Evolutionary conservation across 2,113 vertebrate species (phyloP).

Genomic region (Heliornis fulica): DNA sequence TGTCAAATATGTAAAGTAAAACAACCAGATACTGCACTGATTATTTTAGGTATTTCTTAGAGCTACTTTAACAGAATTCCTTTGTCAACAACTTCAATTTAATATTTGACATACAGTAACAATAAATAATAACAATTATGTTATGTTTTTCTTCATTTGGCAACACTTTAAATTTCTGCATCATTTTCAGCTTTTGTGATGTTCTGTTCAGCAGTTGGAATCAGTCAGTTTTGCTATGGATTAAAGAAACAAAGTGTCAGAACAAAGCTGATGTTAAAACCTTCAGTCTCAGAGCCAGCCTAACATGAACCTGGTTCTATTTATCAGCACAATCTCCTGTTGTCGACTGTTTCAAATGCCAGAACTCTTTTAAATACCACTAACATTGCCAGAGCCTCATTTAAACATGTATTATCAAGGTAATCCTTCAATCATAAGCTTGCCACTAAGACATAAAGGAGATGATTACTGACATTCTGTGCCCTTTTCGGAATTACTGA

Average conservation of each 20-base stretch:
- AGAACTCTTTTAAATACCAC: conserved; percentile 66
- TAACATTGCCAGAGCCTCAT: conserved; percentile 49
- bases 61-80: background rate
- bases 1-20: background rate
- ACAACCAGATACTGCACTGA: background rate
- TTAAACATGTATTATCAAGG: conserved; percentile 55
- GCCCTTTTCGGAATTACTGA: conserved; percentile 75
- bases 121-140: background rate
- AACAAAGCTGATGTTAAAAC: conserved; percentile 4
- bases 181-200: background rate
- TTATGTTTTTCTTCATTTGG: background rate
- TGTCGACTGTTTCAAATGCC: conserved; percentile 64
- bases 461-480: conserved; percentile 71
- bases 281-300: background rate
- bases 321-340: conserved; percentile 26
- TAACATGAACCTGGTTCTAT: background rate
- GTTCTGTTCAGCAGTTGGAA: background rate
- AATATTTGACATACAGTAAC: background rate
- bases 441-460: conserved; percentile 43
- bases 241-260: background rate
- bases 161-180: background rate
- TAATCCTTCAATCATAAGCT: conserved; percentile 72
- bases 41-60: background rate
- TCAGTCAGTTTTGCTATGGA: background rate
- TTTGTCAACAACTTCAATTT: background rate